Conservation (phyloP, 2,888 invertebrate genomes). For the Caenorhabditis sp. region DNA sequence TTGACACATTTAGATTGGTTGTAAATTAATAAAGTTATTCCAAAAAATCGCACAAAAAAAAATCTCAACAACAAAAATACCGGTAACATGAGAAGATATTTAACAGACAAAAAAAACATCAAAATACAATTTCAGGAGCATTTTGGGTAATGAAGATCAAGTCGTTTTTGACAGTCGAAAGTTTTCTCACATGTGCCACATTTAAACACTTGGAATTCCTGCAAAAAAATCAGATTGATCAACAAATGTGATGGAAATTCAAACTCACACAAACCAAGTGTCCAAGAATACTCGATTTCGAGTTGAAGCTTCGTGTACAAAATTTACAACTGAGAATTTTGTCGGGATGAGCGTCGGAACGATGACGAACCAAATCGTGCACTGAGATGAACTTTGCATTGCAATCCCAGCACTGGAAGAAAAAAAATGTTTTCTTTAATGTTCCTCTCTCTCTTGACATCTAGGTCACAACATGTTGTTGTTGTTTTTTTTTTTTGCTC, state of each 20-base stretch:
- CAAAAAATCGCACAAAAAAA: background rate
- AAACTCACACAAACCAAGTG: slow-evolving; percentile 5
- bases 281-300: slow-evolving; percentile 10
- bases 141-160: slow-evolving; percentile 6
- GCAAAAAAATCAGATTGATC: background rate
- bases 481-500: too few species aligned
- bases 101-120: background rate
- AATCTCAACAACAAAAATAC: background rate
- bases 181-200: background rate
- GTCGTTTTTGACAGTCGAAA: slow-evolving; percentile 5
- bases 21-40: background rate
- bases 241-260: background rate
- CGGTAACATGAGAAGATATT: background rate
- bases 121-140: background rate
- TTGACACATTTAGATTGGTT: background rate
- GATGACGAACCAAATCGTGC: slow-evolving; percentile 5
- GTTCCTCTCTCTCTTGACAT: too few species aligned
- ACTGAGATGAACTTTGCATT: background rate
- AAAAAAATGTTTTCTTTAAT: background rate
- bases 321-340: slow-evolving; percentile 2
- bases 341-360: slow-evolving; percentile 1
- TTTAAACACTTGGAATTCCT: slow-evolving; percentile 13
- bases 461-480: too few species aligned
- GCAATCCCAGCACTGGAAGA: background rate
- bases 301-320: slow-evolving; percentile 1